phyloP scores from a whole-genome alignment of 30 jellyfish, hydroid and myxozoan genomes.

The Turritopsis rubra region DNA sequence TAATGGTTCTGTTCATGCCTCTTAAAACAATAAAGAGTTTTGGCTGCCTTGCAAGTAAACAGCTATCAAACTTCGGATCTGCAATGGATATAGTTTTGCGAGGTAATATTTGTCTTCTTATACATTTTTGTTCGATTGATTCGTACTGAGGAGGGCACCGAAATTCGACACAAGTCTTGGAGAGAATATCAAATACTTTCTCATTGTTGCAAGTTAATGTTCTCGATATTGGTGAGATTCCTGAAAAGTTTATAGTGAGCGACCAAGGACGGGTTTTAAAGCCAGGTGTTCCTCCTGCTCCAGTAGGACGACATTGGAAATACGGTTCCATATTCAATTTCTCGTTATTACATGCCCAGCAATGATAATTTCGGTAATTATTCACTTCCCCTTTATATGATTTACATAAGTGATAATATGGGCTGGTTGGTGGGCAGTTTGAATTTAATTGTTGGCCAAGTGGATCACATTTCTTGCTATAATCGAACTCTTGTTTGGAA shows the following conservation, averaged over 20 bases:
- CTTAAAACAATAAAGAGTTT: neutral
- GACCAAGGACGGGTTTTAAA: too few relatives aligned
- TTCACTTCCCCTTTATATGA: too few relatives aligned
- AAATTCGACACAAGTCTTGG: neutral
- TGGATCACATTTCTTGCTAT: neutral
- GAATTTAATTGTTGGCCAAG: neutral
- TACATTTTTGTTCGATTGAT: neutral
- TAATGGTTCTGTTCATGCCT: neutral
- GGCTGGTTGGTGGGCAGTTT: neutral
- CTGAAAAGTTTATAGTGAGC: too few relatives aligned
- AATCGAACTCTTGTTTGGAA: too few relatives aligned
- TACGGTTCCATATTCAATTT: neutral
- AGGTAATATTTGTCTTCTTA: neutral
- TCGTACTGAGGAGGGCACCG: neutral
- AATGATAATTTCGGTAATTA: too few relatives aligned
- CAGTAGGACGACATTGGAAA: neutral
- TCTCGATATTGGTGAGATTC: too few relatives aligned
- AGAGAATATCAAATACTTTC: neutral
- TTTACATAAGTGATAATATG: neutral
- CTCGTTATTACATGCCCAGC: neutral
- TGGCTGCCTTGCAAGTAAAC: neutral
- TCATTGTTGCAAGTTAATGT: neutral
- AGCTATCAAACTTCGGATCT: neutral
- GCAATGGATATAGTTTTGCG: neutral
- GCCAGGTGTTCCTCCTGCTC: too few relatives aligned